Evolutionary conservation across 2,113 vertebrate genomes (phyloP).

Genomic region (Malurus melanocephalus): DNA sequence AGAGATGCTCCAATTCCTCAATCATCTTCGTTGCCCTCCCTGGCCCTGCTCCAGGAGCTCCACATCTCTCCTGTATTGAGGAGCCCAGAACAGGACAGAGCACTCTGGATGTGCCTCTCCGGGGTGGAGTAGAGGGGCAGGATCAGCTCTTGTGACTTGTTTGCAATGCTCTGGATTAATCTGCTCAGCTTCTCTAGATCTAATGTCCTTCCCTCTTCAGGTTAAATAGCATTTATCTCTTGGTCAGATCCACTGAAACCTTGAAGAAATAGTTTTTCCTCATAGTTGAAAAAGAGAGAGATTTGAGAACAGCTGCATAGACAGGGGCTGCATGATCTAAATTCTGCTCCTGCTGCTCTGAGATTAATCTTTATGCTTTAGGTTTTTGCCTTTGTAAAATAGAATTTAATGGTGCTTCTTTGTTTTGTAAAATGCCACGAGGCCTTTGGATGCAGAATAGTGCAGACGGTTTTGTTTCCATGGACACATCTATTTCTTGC

Average conservation of each 20-base stretch:
- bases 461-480: not conserved
- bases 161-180: not conserved
- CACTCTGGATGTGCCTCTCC: not conserved
- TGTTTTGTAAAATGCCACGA: not conserved
- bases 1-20: not conserved
- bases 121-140: not conserved
- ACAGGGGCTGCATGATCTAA: not conserved
- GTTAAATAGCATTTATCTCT: not conserved
- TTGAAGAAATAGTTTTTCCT: not conserved
- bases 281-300: not conserved
- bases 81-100: not conserved
- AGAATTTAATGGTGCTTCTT: not conserved
- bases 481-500: not conserved
- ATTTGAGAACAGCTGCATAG: not conserved
- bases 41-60: fast-evolving
- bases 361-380: not conserved
- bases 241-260: not conserved
- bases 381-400: not conserved
- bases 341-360: not conserved
- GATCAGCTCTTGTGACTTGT: fast-evolving
- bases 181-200: not conserved
- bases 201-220: not conserved
- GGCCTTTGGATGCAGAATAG: not conserved
- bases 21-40: not conserved
- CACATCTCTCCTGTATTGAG: not conserved